Percentiles rank a stretch among this genome's conserved stretches.
Evolutionary conservation across 2,888 invertebrate genomes (phyloP).

Genomic region (Adela reaumurella): DNA sequence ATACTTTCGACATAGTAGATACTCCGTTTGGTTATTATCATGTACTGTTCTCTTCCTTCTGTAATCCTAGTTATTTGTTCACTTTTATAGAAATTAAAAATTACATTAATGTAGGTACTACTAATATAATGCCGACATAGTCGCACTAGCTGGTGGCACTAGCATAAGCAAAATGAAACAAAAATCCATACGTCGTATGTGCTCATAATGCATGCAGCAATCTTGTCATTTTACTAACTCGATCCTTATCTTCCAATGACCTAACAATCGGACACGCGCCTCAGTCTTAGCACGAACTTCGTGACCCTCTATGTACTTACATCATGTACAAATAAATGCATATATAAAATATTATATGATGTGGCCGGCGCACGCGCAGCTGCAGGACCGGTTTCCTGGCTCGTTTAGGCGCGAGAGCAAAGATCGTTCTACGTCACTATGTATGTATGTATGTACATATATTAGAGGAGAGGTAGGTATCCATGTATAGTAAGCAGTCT

Average conservation of each 20-base stretch:
- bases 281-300: neutral
- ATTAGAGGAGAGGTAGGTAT: too few relatives aligned
- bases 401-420: conserved; percentile 20
- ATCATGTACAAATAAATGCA: neutral
- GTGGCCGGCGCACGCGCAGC: conserved; percentile 36
- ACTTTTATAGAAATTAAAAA: too few relatives aligned
- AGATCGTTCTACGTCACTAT: neutral
- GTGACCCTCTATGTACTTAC: neutral
- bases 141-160: neutral
- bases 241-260: neutral
- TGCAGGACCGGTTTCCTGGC: conserved; percentile 47
- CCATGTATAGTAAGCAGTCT: too few relatives aligned
- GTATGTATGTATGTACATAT: too few relatives aligned
- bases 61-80: too few relatives aligned
- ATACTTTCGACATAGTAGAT: too few relatives aligned
- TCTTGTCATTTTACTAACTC: neutral
- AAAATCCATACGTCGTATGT: neutral
- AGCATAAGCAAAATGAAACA: neutral
- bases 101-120: too few relatives aligned
- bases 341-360: neutral
- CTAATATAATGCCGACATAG: neutral
- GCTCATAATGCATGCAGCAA: neutral
- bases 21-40: too few relatives aligned
- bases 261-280: neutral
- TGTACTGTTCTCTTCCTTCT: too few relatives aligned